Evolutionary conservation across 2,797 vertebrate species (phyloP).

Genomic region (Balearica regulorum): DNA sequence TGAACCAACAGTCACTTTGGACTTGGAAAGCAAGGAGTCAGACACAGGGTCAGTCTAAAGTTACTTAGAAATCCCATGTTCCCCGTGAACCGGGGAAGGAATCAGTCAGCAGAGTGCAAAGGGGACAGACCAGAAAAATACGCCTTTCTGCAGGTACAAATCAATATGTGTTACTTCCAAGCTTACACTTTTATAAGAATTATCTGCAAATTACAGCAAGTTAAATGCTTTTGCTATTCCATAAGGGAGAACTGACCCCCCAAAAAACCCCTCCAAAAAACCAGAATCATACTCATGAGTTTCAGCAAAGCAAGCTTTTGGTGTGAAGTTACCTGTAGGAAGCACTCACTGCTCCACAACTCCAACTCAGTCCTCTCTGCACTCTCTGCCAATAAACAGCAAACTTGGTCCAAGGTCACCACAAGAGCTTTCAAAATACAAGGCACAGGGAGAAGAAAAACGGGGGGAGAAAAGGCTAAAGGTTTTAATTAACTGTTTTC

Average conservation of each 20-base stretch:
- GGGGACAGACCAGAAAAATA: neutral
- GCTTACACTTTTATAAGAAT: neutral
- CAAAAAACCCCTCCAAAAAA: too few species aligned
- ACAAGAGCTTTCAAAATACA: constrained; percentile 18
- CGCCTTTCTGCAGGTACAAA: neutral
- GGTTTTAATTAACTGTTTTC: constrained; percentile 28
- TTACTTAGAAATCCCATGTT: neutral
- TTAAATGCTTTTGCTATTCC: neutral
- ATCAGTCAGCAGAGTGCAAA: neutral
- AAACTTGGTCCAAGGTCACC: neutral
- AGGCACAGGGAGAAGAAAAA: neutral
- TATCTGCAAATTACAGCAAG: neutral
- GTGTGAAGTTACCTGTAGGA: neutral
- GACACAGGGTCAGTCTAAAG: neutral
- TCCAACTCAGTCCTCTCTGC: neutral
- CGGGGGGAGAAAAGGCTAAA: neutral
- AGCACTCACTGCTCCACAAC: neutral
- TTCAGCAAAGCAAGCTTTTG: neutral
- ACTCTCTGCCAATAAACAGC: neutral
- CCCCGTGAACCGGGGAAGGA: neutral
- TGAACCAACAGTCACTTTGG: neutral
- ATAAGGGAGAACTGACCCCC: neutral
- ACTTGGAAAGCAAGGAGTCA: neutral
- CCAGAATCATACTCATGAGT: neutral
- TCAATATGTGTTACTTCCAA: neutral